These are phyloP conservation scores for Sinhomidia bicolor DNA, from an alignment of 2,888 invertebrate species.

Conservation along the genomic window DNA sequence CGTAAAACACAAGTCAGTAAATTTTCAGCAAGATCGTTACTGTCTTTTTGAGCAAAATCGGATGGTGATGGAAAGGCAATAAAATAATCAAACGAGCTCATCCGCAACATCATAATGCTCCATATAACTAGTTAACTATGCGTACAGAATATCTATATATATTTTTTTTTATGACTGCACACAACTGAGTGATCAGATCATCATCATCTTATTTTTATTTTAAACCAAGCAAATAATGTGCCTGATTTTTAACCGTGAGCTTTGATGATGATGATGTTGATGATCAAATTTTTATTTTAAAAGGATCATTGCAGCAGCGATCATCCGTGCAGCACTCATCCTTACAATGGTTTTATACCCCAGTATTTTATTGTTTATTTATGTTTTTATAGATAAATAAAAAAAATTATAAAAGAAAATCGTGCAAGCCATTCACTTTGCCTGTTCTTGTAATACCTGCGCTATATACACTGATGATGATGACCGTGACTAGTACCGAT, in stretches of 20 bases:
- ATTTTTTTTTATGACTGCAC: background rate
- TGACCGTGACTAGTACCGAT: constrained; percentile 63
- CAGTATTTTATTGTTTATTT: constrained; percentile 26
- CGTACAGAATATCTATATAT: background rate
- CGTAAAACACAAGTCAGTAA: background rate
- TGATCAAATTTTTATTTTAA: background rate
- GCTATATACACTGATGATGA: background rate
- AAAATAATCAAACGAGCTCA: background rate
- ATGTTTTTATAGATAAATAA: constrained; percentile 27
- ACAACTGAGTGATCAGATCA: background rate
- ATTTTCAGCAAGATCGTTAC: background rate
- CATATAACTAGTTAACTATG: background rate
- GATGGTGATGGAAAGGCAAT: constrained; percentile 9
- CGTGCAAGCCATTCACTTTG: constrained; percentile 37
- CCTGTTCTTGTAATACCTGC: background rate
- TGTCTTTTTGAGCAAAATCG: constrained; percentile 12
- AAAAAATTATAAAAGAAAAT: constrained; percentile 29
- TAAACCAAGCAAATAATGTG: background rate
- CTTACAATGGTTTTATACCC: constrained; percentile 22
- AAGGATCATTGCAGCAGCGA: background rate
- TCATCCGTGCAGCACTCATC: constrained; percentile 22
- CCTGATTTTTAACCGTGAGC: background rate
- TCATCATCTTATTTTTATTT: background rate
- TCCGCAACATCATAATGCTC: background rate
- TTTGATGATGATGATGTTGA: background rate